phyloP scores from a whole-genome alignment of 2,113 vertebrate genomes.

The Epinephelus moara region DNA sequence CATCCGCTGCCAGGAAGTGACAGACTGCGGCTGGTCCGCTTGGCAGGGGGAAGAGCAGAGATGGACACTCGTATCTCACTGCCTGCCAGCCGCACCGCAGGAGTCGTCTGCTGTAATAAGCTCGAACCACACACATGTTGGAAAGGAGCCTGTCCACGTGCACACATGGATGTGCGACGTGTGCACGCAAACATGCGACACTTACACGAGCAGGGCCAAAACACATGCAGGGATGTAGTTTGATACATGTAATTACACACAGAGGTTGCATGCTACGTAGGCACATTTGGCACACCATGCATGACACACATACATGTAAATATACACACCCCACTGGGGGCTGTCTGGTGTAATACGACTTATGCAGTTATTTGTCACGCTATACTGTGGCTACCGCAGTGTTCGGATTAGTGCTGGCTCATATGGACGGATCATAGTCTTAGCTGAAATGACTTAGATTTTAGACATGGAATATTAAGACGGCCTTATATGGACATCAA shows the following conservation, averaged over 20 bases:
- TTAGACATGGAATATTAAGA: conserved; percentile 62
- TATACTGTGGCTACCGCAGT: conserved; percentile 54
- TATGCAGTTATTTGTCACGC: conserved; percentile 53
- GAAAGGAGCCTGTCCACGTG: conserved; percentile 40
- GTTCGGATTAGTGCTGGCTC: conserved; percentile 64
- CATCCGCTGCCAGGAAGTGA: conserved; percentile 59
- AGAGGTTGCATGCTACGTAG: not conserved
- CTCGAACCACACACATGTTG: conserved; percentile 45
- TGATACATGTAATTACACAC: conserved; percentile 27
- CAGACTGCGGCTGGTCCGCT: conserved; percentile 63
- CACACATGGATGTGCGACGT: not conserved
- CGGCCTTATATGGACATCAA: conserved; percentile 59
- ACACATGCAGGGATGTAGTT: conserved; percentile 3
- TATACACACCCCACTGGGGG: conserved; percentile 48
- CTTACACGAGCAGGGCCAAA: not conserved
- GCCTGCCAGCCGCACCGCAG: conserved; percentile 65
- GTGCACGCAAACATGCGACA: conserved; percentile 16
- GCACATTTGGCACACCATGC: not conserved
- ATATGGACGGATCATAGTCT: conserved; percentile 68
- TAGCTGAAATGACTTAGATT: conserved; percentile 66
- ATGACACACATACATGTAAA: conserved; percentile 28
- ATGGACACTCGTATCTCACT: conserved; percentile 59
- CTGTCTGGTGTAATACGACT: conserved; percentile 55
- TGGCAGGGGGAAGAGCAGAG: conserved; percentile 56
- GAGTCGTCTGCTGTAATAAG: conserved; percentile 67